Conservation (phyloP, 2,113 vertebrate species). For the Otocyon megalotis region DNA sequence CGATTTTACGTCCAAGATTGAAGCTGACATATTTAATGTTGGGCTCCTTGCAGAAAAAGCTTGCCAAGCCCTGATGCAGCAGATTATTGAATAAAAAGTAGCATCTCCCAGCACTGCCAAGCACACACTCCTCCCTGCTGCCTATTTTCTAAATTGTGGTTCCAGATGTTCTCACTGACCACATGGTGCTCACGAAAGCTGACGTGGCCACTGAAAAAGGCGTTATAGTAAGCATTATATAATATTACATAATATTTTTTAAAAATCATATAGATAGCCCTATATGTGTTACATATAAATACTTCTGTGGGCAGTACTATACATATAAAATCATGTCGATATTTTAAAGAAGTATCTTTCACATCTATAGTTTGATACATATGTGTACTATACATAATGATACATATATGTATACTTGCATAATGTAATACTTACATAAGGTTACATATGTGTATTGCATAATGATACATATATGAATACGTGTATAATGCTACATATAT, state of each 20-base stretch:
- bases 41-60: neutral
- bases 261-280: neutral
- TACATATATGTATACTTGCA: neutral
- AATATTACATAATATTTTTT: no score
- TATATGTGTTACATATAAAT: neutral
- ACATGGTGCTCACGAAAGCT: neutral
- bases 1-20: neutral
- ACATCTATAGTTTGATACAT: neutral
- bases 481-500: neutral
- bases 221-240: neutral
- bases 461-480: no score
- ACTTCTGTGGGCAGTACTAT: neutral
- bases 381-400: neutral
- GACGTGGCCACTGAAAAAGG: fast-evolving
- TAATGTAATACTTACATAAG: no score
- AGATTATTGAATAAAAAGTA: neutral
- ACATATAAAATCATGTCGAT: no score
- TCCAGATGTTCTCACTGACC: neutral
- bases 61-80: neutral
- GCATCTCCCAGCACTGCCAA: neutral
- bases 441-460: neutral
- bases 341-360: neutral
- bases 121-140: fast-evolving
- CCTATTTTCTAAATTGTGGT: neutral
- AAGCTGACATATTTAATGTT: neutral